Evolutionary conservation across 2,888 invertebrate genomes (phyloP), one percentile per base, ranked within the genome.

Genomic region (Schizotus pectinicornis): DNA sequence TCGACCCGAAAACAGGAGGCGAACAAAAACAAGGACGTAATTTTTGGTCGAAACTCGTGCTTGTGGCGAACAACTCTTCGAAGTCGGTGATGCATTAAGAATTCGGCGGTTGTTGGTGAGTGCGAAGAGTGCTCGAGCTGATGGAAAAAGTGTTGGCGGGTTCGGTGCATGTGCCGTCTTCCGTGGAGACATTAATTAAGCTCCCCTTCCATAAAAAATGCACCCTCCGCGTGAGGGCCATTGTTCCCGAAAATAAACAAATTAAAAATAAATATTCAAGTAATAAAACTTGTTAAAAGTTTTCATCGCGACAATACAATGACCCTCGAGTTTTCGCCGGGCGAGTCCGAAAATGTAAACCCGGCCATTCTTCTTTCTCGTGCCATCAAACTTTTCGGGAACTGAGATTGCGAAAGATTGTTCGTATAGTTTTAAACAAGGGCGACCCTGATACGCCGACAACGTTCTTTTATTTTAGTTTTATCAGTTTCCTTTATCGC

Each of bases 391-490:
- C 76, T 78, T 79, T 76, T 67, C 68, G 67, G n/a, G 65, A 74
- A 76, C 75, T 75, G 71, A 74, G 77, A 79, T 78, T 77, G 77
- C 74, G 69, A 77, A 77, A 77, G 77, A 78, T 78, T 78, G 77
- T 78, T 76, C 73, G 69, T 71, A 68, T 73, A 76, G 76, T 77
- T 78, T 77, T 72, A 74, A 77, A 77, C 76, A 77, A 76, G 75
- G 68, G 65, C 68, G 56, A 63, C 59, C 57, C 63, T 66, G 63
- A 57, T 62, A 63, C 51, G 59, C 64, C 63, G 61, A 53, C 66
- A 54, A 61, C 60, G 61, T 69, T 69, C 68, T 70, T 73, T 73
- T 73, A 70, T 73, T 74, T 72, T 64, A 71, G 70, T 75, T 73
- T 74, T 73, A 72, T 73, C 74, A 69, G 73, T 72, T 71, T 68